Evolutionary conservation across 2,888 invertebrate genomes (phyloP).

Genomic region (Epistrophella euchroma): DNA sequence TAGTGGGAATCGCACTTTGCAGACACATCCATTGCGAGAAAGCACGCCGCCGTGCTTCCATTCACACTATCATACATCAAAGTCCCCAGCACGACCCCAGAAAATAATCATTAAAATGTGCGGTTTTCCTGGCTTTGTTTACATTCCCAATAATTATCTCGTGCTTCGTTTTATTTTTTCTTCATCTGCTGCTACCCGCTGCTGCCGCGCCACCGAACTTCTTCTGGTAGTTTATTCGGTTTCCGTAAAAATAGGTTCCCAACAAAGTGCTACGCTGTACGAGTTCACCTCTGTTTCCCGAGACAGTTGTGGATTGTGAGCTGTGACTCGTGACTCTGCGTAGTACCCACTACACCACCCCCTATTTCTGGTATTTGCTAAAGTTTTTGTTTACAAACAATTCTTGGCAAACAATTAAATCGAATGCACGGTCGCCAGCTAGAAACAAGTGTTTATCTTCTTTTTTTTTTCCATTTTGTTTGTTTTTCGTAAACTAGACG

Average conservation of each 20-base stretch:
- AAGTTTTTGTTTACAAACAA: constrained; percentile 61
- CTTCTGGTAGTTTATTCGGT: constrained; percentile 25
- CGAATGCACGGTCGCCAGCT: constrained; percentile 45
- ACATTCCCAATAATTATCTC: constrained; percentile 44
- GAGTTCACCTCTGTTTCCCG: constrained; percentile 7
- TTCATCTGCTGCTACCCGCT: background rate
- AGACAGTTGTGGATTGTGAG: background rate
- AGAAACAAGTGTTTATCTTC: constrained; percentile 25
- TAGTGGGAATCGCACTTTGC: constrained; percentile 24
- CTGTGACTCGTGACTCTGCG: constrained; percentile 16
- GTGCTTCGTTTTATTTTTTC: background rate
- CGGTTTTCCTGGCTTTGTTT: constrained; percentile 40
- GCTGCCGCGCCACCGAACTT: background rate
- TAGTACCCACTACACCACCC: background rate
- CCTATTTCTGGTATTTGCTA: constrained; percentile 12
- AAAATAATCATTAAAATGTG: constrained; percentile 31
- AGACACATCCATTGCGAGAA: constrained; percentile 6
- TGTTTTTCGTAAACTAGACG: constrained; percentile 17
- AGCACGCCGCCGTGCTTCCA: constrained; percentile 29
- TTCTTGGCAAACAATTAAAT: constrained; percentile 69
- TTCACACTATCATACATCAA: constrained; percentile 43
- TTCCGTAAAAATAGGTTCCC: constrained; percentile 58
- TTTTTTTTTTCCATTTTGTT: background rate
- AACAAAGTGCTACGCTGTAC: background rate
- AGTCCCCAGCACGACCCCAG: constrained; percentile 30